A percentile compares a stretch with the other conserved stretches of the same genome.
phyloP scores from a whole-genome alignment of 2,113 vertebrate genomes.

The Verasper variegatus region DNA sequence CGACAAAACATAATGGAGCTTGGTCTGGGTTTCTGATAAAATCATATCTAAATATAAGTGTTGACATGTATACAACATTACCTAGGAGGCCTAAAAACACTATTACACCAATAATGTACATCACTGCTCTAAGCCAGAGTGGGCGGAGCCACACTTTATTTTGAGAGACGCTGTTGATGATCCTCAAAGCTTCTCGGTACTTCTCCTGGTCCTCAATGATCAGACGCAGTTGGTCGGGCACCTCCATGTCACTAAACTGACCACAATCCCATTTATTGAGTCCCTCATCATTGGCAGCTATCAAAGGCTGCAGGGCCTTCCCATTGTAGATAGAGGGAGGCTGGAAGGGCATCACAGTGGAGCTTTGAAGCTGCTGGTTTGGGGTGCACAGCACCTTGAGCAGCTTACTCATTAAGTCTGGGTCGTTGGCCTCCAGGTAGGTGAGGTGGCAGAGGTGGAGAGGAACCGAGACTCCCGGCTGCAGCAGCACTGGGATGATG shows the following conservation, averaged over 20 bases:
- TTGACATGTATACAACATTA: rapidly evolving
- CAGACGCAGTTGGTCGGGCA: slow-evolving; percentile 68
- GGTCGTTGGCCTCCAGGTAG: slow-evolving; percentile 68
- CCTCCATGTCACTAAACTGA: slow-evolving; percentile 65
- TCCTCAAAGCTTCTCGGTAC: slow-evolving; percentile 57
- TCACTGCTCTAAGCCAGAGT: slow-evolving; percentile 11
- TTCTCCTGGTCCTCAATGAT: slow-evolving; percentile 64
- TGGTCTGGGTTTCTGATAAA: neutral
- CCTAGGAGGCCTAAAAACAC: rapidly evolving
- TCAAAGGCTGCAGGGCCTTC: slow-evolving; percentile 67
- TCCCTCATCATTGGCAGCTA: slow-evolving; percentile 58
- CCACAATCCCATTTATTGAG: slow-evolving; percentile 60
- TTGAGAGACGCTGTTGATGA: slow-evolving; percentile 58
- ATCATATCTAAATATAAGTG: rapidly evolving
- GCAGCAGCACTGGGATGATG: slow-evolving; percentile 69
- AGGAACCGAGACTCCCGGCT: slow-evolving; percentile 61
- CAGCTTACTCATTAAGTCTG: slow-evolving; percentile 62
- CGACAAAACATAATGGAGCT: rapidly evolving
- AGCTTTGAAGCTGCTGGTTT: slow-evolving; percentile 36
- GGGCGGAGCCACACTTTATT: slow-evolving; percentile 42
- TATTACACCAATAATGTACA: neutral
- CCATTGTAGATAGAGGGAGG: slow-evolving; percentile 68
- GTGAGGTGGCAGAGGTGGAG: slow-evolving; percentile 79
- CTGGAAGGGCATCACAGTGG: slow-evolving; percentile 63
- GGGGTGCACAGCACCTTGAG: slow-evolving; percentile 63